Conservation (phyloP, 2,888 invertebrate species). For the Euplexia lucipara region DNA sequence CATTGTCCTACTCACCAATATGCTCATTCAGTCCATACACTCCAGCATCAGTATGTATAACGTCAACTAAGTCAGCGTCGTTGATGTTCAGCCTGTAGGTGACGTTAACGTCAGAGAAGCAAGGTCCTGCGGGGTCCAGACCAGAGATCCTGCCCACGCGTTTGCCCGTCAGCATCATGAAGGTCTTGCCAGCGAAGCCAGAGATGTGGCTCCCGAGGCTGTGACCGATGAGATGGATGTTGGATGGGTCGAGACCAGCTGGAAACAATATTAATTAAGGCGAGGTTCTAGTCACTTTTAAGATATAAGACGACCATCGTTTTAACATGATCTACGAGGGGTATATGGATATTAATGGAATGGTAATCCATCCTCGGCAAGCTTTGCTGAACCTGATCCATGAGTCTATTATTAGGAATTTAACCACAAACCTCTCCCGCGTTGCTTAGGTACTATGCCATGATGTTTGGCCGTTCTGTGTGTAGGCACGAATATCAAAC, state of each 20-base stretch:
- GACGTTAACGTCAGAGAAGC: conserved; percentile 79
- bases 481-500: too few species aligned
- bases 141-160: conserved; percentile 80
- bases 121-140: conserved; percentile 86
- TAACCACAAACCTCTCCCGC: too few species aligned
- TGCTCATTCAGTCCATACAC: conserved; percentile 78
- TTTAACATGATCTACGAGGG: too few species aligned
- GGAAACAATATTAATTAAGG: conserved; percentile 26
- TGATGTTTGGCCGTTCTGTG: too few species aligned
- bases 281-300: not conserved
- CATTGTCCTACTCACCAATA: conserved; percentile 74
- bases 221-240: conserved; percentile 84
- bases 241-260: conserved; percentile 77
- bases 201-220: conserved; percentile 85
- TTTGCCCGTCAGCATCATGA: conserved; percentile 73
- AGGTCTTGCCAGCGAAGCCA: conserved; percentile 82
- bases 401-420: too few species aligned
- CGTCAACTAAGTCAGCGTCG: conserved; percentile 83
- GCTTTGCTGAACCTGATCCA: too few species aligned
- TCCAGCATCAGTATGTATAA: conserved; percentile 82
- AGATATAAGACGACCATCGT: too few species aligned
- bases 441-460: too few species aligned
- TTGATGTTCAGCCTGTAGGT: conserved; percentile 72
- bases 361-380: too few species aligned
- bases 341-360: too few species aligned